phyloP scores from a whole-genome alignment of 2,888 invertebrate genomes.

The Dermolepida albohirtum region DNA sequence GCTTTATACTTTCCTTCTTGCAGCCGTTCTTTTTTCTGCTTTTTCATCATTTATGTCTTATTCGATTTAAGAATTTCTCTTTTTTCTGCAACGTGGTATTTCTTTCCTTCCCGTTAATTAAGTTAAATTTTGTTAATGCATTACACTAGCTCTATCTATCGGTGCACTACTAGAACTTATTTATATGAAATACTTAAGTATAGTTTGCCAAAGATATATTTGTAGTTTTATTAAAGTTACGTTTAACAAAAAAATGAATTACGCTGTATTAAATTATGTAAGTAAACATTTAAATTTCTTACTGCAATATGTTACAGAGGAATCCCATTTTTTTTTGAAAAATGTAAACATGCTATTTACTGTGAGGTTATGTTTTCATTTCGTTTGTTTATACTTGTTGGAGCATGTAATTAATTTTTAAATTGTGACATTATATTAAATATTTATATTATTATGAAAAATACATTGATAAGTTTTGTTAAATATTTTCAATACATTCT shows the following conservation, averaged over 20 bases:
- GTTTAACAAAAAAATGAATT: no score
- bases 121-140: not conserved
- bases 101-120: constrained; percentile 2
- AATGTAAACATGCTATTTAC: not conserved
- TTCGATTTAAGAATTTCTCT: constrained; percentile 48
- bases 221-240: no score
- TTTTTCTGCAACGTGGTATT: constrained; percentile 19
- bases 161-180: constrained; percentile 9
- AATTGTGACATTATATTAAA: no score
- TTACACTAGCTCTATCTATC: constrained; percentile 26
- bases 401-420: no score
- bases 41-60: constrained; percentile 57
- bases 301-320: no score
- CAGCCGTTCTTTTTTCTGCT: constrained; percentile 52
- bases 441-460: no score
- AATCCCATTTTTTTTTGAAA: no score
- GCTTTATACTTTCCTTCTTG: constrained; percentile 35
- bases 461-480: no score
- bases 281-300: no score
- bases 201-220: no score
- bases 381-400: not conserved
- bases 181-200: not conserved
- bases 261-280: no score
- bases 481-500: no score
- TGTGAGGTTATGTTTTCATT: constrained; percentile 26